A percentile compares a stretch with the other conserved stretches of the same genome.
Evolutionary conservation across 2,113 vertebrate genomes (phyloP).

Genomic region (Microtus richardsoni): DNA sequence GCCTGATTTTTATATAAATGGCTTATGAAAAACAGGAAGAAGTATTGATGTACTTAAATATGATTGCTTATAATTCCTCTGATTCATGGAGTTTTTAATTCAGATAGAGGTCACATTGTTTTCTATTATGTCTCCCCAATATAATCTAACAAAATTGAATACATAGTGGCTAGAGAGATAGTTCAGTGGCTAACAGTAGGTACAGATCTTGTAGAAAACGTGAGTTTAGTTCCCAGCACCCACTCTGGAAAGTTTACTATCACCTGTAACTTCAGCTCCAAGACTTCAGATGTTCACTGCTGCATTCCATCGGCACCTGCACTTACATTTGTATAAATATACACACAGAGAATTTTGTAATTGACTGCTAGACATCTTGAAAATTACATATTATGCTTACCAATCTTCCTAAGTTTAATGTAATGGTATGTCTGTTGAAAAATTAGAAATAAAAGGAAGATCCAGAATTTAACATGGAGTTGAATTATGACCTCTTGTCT

Average conservation of each 20-base stretch:
- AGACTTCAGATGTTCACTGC: background rate
- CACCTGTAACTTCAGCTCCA: background rate
- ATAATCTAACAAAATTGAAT: background rate
- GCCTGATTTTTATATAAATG: slow-evolving; percentile 15
- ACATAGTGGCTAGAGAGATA: background rate
- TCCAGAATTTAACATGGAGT: background rate
- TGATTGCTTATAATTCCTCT: slow-evolving; percentile 20
- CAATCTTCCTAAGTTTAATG: background rate
- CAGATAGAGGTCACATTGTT: background rate
- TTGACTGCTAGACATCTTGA: background rate
- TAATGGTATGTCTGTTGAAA: background rate
- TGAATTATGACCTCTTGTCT: background rate
- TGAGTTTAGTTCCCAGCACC: background rate
- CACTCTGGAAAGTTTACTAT: too few relatives aligned
- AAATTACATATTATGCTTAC: background rate
- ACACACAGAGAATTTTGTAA: background rate
- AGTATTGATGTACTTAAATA: background rate
- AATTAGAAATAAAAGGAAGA: background rate
- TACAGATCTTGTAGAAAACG: background rate
- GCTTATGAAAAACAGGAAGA: slow-evolving; percentile 4
- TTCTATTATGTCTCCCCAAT: background rate
- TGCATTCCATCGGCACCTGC: accelerated
- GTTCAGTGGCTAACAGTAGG: background rate
- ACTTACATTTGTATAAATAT: background rate
- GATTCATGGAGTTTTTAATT: background rate